Evolutionary conservation across 1,140 invertebrate genomes (phyloP).

Genomic region (Bradysia coprophila): DNA sequence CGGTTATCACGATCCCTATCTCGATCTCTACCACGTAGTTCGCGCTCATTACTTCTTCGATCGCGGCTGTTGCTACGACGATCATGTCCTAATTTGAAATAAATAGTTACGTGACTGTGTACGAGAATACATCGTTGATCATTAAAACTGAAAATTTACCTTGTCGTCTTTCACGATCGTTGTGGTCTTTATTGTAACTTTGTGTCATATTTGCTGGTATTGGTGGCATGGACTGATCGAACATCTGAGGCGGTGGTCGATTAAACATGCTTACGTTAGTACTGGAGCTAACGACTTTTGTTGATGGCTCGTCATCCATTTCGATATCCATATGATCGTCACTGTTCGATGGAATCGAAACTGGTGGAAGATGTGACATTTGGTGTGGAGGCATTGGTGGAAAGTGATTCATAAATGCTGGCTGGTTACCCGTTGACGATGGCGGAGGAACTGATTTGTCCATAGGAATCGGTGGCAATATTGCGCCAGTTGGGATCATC

Average conservation of each 20-base stretch:
- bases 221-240: conserved; percentile 5
- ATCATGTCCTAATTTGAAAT: not conserved
- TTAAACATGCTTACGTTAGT: conserved; percentile 19
- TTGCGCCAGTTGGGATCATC: conserved; percentile 26
- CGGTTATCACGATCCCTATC: conserved; percentile 5
- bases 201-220: conserved; percentile 12
- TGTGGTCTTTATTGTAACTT: too few species aligned
- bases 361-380: conserved; percentile 19
- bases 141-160: too few species aligned
- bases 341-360: conserved; percentile 10
- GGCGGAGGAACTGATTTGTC: conserved; percentile 26
- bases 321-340: conserved; percentile 48
- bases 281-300: conserved; percentile 6
- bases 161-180: too few species aligned
- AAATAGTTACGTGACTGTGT: too few species aligned
- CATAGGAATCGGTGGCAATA: conserved; percentile 24
- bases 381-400: conserved; percentile 17
- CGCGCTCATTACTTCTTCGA: conserved; percentile 10
- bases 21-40: conserved; percentile 8
- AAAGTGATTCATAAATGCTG: conserved; percentile 15
- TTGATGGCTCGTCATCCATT: conserved; percentile 27
- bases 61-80: conserved; percentile 5
- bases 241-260: conserved; percentile 10
- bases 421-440: conserved; percentile 22
- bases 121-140: too few species aligned